Base-by-base conservation (phyloP, 1,140 invertebrate species). In the Anastatus disparis region DNA sequence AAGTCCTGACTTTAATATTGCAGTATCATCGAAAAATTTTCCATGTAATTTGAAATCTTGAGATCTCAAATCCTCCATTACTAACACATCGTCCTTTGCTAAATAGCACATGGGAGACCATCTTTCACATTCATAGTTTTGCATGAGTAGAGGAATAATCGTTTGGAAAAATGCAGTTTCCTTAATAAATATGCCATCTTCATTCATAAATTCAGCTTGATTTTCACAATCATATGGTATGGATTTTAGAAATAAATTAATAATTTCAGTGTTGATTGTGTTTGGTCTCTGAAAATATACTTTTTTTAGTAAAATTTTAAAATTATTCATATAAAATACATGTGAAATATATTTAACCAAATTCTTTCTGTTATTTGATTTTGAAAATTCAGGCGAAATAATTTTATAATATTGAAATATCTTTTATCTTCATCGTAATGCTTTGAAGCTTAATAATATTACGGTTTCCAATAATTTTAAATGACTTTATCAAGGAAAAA, bases 41-140 rank as follows among this genome's bases (percentile, higher is more conserved):
- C 15, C 1, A 44, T 9, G 17, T 13, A 20, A 6, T 4, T 75
- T 59, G 2, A 80, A 87, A 3, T 80, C n/a, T 9, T 55, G 2
- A 2, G 8, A 9, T 31, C 52, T 31, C 17, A 55, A 17, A 55
- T 55, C 27, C 10, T 55, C 52, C n/a, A 55, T n/a, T 7, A 55
- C 15, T 4, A 55, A 1, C 7, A 55, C 3, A 55, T 55, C 24
- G 8, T 24, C 0, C 7, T 55, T 55, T 9, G 52, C 3, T 29
- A 29, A 55, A 31, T 31, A 55, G 17, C 26, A 31, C 6, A 2
- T 31, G 9, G 52, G 52, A 9, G n/a, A 1, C 7, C 52, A 31
- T 31, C 29, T 0, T n/a, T 31, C 52, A 1, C 17, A n/a, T 2
- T 55, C 29, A 15, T 6, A 31, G 9, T 55, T 8, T 17, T 17